Conservation (phyloP, 1,140 invertebrate genomes). For the Trichonephila inaurata region DNA sequence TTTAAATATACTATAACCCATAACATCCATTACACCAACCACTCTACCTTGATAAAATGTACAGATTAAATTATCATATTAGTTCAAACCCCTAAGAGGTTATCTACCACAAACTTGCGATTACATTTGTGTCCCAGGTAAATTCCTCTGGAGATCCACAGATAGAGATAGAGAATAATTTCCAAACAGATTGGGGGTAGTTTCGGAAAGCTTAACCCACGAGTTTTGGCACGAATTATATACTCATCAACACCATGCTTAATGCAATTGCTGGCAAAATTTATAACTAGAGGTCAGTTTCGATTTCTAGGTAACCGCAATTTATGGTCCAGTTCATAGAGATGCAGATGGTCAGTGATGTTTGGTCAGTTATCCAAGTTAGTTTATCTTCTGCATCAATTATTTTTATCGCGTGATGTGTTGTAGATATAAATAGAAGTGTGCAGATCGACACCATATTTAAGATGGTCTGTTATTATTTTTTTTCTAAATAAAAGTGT, state of each 20-base stretch:
- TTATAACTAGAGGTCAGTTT: conserved; percentile 15
- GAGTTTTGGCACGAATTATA: conserved; percentile 4
- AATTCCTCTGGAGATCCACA: not conserved
- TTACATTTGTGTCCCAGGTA: not conserved
- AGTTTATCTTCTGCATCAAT: not conserved
- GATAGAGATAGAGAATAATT: not conserved
- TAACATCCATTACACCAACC: not conserved
- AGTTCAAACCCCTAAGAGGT: not conserved
- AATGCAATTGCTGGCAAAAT: conserved; percentile 27
- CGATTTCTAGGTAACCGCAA: not conserved
- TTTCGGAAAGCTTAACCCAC: not conserved
- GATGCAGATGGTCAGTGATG: not conserved
- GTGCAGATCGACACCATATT: too few species aligned
- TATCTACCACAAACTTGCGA: not conserved
- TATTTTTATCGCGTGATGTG: not conserved
- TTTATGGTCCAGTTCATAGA: not conserved
- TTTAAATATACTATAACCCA: not conserved
- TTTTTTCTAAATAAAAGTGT: too few species aligned
- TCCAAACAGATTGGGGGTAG: not conserved
- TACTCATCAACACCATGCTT: not conserved
- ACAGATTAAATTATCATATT: not conserved
- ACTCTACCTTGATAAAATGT: not conserved
- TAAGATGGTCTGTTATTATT: too few species aligned
- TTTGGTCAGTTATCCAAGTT: not conserved
- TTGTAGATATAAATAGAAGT: too few species aligned